A percentile compares a stretch with the other conserved stretches of the same genome.
Evolutionary conservation across 2,797 vertebrate genomes (phyloP).

Genomic region (Kryptolebias ocellatus): DNA sequence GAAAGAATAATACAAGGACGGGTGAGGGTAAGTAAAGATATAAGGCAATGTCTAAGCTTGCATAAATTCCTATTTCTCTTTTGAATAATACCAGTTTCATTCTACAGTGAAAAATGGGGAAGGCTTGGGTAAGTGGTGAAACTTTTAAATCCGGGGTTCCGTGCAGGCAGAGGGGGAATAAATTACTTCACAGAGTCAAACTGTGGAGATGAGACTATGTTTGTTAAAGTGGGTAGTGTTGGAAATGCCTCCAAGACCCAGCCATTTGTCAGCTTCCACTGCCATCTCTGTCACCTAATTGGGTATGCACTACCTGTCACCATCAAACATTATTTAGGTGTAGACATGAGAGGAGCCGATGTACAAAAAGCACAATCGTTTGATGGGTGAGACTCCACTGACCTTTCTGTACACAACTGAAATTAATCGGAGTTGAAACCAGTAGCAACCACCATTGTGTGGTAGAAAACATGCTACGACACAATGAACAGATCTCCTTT

Average conservation of each 20-base stretch:
- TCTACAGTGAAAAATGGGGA: slow-evolving; percentile 65
- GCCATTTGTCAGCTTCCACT: slow-evolving; percentile 60
- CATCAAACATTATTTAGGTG: slow-evolving; percentile 56
- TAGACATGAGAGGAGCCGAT: slow-evolving; percentile 46
- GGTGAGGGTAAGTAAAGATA: slow-evolving; percentile 50
- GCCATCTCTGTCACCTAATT: slow-evolving; percentile 54
- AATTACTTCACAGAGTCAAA: slow-evolving; percentile 71
- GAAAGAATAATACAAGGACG: slow-evolving; percentile 15
- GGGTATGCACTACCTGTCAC: slow-evolving; percentile 30
- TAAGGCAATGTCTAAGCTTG: slow-evolving; percentile 70
- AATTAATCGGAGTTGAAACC: slow-evolving; percentile 10
- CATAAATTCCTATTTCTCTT: slow-evolving; percentile 73
- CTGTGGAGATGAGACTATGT: slow-evolving; percentile 52
- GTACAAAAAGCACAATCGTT: slow-evolving; percentile 18
- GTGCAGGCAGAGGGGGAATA: slow-evolving; percentile 65
- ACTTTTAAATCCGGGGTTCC: slow-evolving; percentile 73
- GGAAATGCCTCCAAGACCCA: slow-evolving; percentile 52
- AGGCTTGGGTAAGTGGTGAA: slow-evolving; percentile 66
- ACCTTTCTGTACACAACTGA: slow-evolving; percentile 16
- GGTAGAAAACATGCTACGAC: background rate
- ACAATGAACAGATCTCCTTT: slow-evolving; percentile 22
- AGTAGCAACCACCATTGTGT: background rate
- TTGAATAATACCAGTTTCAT: slow-evolving; percentile 74
- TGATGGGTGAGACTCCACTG: slow-evolving; percentile 15
- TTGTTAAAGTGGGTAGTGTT: slow-evolving; percentile 48